Evolutionary conservation across 2,888 invertebrate genomes (phyloP), one percentile per base, ranked within the genome.

Genomic region (Ornithoptera alexandrae): DNA sequence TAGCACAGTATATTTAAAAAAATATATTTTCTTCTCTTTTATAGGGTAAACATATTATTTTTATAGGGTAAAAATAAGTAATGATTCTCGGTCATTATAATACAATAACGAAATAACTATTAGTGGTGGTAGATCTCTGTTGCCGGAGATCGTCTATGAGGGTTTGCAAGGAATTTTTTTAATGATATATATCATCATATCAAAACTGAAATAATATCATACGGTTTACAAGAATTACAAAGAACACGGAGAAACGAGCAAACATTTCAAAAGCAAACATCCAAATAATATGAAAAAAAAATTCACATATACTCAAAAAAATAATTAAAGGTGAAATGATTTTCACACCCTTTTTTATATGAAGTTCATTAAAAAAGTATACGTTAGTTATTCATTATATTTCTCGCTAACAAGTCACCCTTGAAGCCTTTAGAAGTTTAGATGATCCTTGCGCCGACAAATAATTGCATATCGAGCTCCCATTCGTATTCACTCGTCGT

Each of bases 361-460:
- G 20, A 53, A 22, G 64, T 68, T 68, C 60, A 60, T 68, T 64
- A 68, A 68, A 60, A 68, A 36, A 18, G 62, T 59, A 22, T 39
- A 62, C 39, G 57, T 53, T 39, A 42, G 56, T 50, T 39, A 24
- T 68, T 69, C 65, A 65, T 69, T 61, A 65, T 30, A 50, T 63
- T 56, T 65, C 61, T 10, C 39, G 56, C 60, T 64, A 69, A 69
- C 69, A 65, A 65, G 61, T 61, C 22, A 61, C 61, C 65, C 60
- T 65, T 69, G 53, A 53, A 36, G 30, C 15, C 20, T 65, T 42
- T 56, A 53, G 65, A 59, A 30, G 30, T 65, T 42, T 56, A 53
- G 65, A 61, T 53, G 69, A 50, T 69, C 53, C 61, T 69, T 57
- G 56, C 18, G 30, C 46, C 50, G 30, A 58, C 68, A 63, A 68